These are phyloP conservation scores for Dipodomys ordii DNA, from an alignment of 2,113 vertebrate genomes.

Conservation along the genomic window DNA sequence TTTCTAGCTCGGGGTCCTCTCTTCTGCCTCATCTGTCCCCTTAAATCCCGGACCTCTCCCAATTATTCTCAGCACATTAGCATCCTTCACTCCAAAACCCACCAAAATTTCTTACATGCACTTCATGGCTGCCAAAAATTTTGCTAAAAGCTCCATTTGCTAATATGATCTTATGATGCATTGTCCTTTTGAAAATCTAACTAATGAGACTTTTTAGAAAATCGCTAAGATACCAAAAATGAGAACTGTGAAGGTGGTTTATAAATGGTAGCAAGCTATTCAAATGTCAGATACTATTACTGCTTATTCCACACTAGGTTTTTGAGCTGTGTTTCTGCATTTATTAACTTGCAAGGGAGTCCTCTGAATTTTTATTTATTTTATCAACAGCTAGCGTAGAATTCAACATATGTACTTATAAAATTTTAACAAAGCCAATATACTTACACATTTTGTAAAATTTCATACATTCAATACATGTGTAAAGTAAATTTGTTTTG, in stretches of 20 bases:
- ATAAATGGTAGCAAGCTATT: constrained; percentile 12
- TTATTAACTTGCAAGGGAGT: neutral
- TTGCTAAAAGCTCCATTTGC: too few relatives aligned
- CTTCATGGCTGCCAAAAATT: neutral
- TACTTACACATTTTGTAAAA: neutral
- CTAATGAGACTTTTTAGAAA: constrained; percentile 31
- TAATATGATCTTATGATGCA: too few relatives aligned
- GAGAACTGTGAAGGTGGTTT: constrained; percentile 15
- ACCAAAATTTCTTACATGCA: neutral
- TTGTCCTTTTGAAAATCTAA: neutral
- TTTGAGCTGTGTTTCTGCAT: neutral
- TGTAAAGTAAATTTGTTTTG: neutral
- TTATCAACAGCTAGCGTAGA: neutral
- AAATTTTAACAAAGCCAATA: neutral
- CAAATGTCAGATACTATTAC: constrained; percentile 45
- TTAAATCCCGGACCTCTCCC: neutral
- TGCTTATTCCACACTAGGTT: neutral
- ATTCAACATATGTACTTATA: constrained; percentile 4
- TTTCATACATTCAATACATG: neutral
- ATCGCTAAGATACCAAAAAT: neutral
- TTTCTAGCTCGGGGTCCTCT: too few relatives aligned
- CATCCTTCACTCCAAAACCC: neutral
- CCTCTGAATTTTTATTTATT: constrained; percentile 44
- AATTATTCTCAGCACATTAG: neutral
- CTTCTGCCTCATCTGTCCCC: neutral